Conservation (phyloP, 30 jellyfish, hydroid and myxozoan species). For the Clytia hemisphaerica region DNA sequence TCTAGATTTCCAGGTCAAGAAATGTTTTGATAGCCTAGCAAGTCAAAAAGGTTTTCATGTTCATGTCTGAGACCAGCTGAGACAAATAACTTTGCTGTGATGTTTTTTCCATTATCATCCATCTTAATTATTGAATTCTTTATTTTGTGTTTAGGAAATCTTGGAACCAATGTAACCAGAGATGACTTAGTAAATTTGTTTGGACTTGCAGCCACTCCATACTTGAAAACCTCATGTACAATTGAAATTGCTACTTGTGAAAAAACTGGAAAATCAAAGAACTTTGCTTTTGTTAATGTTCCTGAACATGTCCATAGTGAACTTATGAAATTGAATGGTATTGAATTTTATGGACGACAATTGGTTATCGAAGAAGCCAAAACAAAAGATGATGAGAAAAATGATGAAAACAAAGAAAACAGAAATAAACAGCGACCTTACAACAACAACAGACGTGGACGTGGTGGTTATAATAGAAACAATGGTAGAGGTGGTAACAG, state of each 20-base stretch:
- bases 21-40: no score
- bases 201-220: constrained; percentile 87
- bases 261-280: constrained; percentile 59
- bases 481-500: constrained; percentile 13
- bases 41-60: no score
- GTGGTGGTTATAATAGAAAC: constrained; percentile 26
- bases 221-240: constrained; percentile 71
- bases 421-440: constrained; percentile 22
- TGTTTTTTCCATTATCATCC: not conserved
- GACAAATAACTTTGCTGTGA: not conserved
- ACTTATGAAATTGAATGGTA: constrained; percentile 76
- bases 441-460: constrained; percentile 16
- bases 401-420: constrained; percentile 62
- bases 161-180: constrained; percentile 70
- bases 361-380: constrained; percentile 76
- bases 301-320: constrained; percentile 90
- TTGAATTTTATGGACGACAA: constrained; percentile 81
- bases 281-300: constrained; percentile 82
- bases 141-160: constrained; percentile 37
- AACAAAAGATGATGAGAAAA: constrained; percentile 62
- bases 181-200: constrained; percentile 64
- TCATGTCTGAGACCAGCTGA: no score
- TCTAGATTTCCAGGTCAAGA: no score
- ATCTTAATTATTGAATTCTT: not conserved
- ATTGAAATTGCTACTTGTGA: constrained; percentile 72